Conservation (phyloP, 2,113 vertebrate species). For the Haemorhous mexicanus region DNA sequence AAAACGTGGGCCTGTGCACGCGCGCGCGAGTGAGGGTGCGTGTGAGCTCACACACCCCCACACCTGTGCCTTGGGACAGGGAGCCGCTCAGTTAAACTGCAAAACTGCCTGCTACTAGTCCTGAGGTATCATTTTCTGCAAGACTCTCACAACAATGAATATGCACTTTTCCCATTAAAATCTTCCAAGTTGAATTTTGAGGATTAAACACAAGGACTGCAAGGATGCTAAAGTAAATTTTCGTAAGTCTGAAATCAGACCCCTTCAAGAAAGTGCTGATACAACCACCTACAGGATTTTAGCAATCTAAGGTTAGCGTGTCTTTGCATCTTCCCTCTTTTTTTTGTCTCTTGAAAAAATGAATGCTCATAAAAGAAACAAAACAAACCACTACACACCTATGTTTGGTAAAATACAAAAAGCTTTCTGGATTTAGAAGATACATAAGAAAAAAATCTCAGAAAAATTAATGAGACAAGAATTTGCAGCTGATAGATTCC, state of each 20-base stretch:
- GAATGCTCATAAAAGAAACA: constrained; percentile 22
- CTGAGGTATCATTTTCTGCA: not conserved
- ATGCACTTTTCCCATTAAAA: not conserved
- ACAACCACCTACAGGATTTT: constrained; percentile 31
- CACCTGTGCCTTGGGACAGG: not conserved
- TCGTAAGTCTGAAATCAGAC: not conserved
- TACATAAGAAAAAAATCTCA: constrained; percentile 15
- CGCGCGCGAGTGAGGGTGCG: not conserved
- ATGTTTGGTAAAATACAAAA: constrained; percentile 21
- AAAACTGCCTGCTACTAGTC: not conserved
- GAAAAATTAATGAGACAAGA: constrained; percentile 61
- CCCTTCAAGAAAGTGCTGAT: not conserved
- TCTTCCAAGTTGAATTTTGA: not conserved
- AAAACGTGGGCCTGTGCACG: not conserved
- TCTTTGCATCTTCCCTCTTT: constrained; percentile 42
- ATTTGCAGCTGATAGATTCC: constrained; percentile 57
- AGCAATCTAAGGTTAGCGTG: constrained; percentile 48
- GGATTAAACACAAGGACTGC: not conserved
- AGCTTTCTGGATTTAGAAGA: constrained; percentile 23
- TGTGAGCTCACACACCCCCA: not conserved
- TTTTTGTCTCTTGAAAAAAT: constrained; percentile 1
- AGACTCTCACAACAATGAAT: not conserved
- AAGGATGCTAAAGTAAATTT: not conserved
- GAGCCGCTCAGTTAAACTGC: not conserved
- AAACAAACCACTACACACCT: not conserved